Evolutionary conservation across 2,113 vertebrate genomes (phyloP), one percentile per base, ranked within the genome.

Genomic region (Psittacula cyanocephala): DNA sequence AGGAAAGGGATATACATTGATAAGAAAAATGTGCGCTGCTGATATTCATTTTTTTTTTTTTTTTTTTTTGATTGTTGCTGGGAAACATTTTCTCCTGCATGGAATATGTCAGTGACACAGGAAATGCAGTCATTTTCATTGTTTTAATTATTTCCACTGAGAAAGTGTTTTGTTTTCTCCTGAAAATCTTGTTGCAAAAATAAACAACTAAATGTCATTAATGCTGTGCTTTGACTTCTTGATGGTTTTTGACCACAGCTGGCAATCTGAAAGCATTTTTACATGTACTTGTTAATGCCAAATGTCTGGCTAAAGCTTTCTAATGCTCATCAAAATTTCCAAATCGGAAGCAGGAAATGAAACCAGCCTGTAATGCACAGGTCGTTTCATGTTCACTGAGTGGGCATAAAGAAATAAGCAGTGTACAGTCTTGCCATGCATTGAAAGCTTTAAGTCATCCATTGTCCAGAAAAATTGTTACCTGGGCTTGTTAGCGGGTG

Each of bases 101-200:
- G 88, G 76, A 89, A 88, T 67, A 83, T 75, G 69, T 94, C 95
- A 90, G 82, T 93, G 80, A 90, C 69, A 90, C 88, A 94, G 86
- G 88, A 96, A 97, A 96, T 94, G 64, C 39, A 76, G 94, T 93
- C 77, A 91, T 95, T 95, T 95, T 94, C 43, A 81, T 93, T 93
- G 80, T 91, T 97, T 95, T 88, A 90, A 96, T 96, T 96, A 97
- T 92, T 93, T 95, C 69, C 72, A 91, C 65, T 63, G 37, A 91
- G 81, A 95, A 93, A 90, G 72, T 86, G 82, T 90, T 94, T 93
- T 94, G 52, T 92, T 95, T 95, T 95, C 87, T 91, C 63, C 69
- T 84, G 82, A 88, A 90, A 93, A 92, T 88, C 76, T 81, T 93
- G 9, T 88, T 89, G 79, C 72, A 95, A 93, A 96, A 93, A 90